Percentiles rank a stretch among this genome's conserved stretches.
These are phyloP conservation scores for Brachyhypopomus occidentalis DNA, from an alignment of 2,113 vertebrate genomes.

Conservation along the genomic window DNA sequence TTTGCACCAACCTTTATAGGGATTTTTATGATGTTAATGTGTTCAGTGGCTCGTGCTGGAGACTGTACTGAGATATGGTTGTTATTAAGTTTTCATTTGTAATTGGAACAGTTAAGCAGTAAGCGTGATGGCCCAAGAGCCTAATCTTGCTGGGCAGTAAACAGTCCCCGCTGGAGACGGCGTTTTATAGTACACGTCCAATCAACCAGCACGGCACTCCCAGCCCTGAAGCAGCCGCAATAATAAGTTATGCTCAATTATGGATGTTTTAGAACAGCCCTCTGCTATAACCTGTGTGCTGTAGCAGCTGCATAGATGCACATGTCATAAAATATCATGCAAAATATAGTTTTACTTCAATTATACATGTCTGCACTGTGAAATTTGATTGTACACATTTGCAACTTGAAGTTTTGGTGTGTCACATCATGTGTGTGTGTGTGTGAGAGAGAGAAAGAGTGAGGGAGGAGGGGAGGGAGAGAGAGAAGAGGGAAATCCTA, in stretches of 20 bases:
- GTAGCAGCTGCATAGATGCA: slow-evolving; percentile 3
- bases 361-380: slow-evolving; percentile 14
- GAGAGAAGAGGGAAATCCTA: no score
- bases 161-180: slow-evolving; percentile 18
- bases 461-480: no score
- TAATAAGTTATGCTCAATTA: slow-evolving; percentile 44
- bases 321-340: not conserved
- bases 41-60: slow-evolving; percentile 24
- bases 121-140: slow-evolving; percentile 21
- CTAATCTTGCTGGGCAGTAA: slow-evolving; percentile 38
- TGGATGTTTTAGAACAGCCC: slow-evolving; percentile 26
- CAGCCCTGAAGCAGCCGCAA: not conserved
- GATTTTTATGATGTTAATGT: slow-evolving; percentile 34
- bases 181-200: slow-evolving; percentile 18
- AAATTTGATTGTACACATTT: slow-evolving; percentile 7
- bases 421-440: no score
- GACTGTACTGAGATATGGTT: slow-evolving; percentile 33
- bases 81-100: slow-evolving; percentile 58
- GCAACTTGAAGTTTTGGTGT: not conserved
- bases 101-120: slow-evolving; percentile 35
- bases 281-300: slow-evolving; percentile 9
- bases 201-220: slow-evolving; percentile 15
- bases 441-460: no score
- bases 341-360: slow-evolving; percentile 17
- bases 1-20: slow-evolving; percentile 29